Base-by-base conservation (phyloP, 2,888 invertebrate genomes). In the Lithophane leautieri region DNA sequence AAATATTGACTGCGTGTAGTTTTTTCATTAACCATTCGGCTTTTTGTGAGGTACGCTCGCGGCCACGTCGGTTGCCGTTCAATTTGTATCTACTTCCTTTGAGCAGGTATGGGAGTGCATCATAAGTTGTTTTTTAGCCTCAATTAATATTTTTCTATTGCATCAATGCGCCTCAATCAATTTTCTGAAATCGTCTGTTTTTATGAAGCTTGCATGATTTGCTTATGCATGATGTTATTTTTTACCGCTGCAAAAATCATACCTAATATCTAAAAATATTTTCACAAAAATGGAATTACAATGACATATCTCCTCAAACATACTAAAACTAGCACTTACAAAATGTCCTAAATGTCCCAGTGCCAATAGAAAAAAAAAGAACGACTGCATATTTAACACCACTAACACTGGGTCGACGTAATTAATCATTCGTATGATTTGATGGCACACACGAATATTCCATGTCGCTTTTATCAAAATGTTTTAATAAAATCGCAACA, bases 1-100 rank as follows among this genome's bases (percentile, higher is more conserved):
- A 96, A 95, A 96, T 96, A 96, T 96, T 96, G 96, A 95, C 94
- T 94, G 94, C 94, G 91, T 95, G 95, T 96, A 95, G 95, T 95
- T 95, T 96, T 96, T 96, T 95, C 95, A 96, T 95, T 95, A 95
- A 92, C 94, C 93, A 92, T 91, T 92, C 90, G 89, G 90, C 91
- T 93, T 96, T 96, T 95, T 95, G 94, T 93, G 92, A 90, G 92
- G 90, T 89, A 89, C 88, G 86, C 84, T 81, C 76, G 74, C 84
- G 84, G 82, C 90, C 89, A 80, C 89, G 91, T 90, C 92, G 86
- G 92, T 90, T 90, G 89, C 89, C 86, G 88, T 91, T 93, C 93
- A 92, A 93, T 93, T 93, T 92, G 92, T 93, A 93, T 92, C 92
- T 87, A 88, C 88, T 92, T 91, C 93, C 90, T 93, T 94, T 94